Evolutionary conservation across 1,140 invertebrate genomes (phyloP).

Genomic region (Adelges cooleyi): DNA sequence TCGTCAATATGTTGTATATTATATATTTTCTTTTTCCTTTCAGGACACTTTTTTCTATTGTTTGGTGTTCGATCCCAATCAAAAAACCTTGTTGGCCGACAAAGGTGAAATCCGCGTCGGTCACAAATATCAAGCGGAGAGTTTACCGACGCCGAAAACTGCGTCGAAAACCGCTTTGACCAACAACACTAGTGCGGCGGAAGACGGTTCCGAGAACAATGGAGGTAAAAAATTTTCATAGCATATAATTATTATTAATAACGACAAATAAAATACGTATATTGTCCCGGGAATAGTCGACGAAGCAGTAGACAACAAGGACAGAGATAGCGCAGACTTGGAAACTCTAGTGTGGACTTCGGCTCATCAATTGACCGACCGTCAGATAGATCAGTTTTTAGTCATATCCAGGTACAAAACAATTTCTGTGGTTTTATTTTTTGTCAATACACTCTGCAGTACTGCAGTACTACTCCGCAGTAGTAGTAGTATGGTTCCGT

Average conservation of each 20-base stretch:
- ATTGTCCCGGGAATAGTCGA: too few relatives aligned
- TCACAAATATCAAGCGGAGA: slow-evolving; percentile 89
- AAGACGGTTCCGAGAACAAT: too few relatives aligned
- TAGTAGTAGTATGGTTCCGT: too few relatives aligned
- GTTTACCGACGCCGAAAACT: slow-evolving; percentile 49
- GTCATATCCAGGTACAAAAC: slow-evolving; percentile 66
- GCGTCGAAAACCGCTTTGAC: slow-evolving; percentile 39
- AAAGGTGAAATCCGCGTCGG: slow-evolving; percentile 94
- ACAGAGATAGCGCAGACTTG: slow-evolving; percentile 43
- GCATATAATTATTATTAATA: too few relatives aligned
- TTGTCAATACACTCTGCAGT: too few relatives aligned
- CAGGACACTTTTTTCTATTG: slow-evolving; percentile 99
- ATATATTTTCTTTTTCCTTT: slow-evolving; percentile 38
- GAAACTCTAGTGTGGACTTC: slow-evolving; percentile 93
- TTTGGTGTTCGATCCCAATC: slow-evolving; percentile 95
- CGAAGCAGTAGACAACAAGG: background rate
- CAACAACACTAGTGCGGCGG: too few relatives aligned
- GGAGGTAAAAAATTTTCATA: too few relatives aligned
- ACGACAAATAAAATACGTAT: too few relatives aligned
- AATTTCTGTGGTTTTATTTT: background rate
- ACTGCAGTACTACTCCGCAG: too few relatives aligned
- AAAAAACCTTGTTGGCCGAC: slow-evolving; percentile 96
- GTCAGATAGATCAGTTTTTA: slow-evolving; percentile 97
- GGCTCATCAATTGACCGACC: slow-evolving; percentile 74
- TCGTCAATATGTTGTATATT: too few relatives aligned